phyloP scores from a whole-genome alignment of 2,113 vertebrate genomes.

The Ctenodactylus gundi region DNA sequence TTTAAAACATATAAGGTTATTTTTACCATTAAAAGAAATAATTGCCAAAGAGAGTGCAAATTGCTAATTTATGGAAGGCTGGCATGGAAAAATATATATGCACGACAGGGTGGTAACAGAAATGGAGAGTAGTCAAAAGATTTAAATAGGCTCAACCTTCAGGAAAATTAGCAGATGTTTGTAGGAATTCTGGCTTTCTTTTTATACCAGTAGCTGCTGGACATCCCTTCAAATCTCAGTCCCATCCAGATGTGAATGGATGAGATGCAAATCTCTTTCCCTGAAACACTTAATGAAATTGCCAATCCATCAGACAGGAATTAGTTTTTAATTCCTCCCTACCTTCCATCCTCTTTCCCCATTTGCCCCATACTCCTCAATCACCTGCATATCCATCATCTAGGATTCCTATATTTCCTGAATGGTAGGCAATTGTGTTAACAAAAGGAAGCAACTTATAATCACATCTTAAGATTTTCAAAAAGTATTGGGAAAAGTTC shows the following conservation, averaged over 20 bases:
- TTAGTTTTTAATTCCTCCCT: neutral
- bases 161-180: neutral
- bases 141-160: neutral
- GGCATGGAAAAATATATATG: neutral
- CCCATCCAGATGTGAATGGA: slow-evolving; percentile 15
- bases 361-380: neutral
- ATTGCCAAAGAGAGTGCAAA: neutral
- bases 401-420: slow-evolving; percentile 36
- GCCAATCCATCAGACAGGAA: neutral
- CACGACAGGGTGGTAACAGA: slow-evolving; percentile 16
- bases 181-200: neutral
- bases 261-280: slow-evolving; percentile 20
- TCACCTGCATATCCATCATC: slow-evolving; percentile 2
- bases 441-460: slow-evolving; percentile 53
- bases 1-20: neutral
- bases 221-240: slow-evolving; percentile 27
- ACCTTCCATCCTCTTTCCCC: neutral
- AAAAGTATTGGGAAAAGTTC: slow-evolving; percentile 45
- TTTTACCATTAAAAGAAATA: slow-evolving; percentile 27
- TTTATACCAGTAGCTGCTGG: slow-evolving; percentile 15
- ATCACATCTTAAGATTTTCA: slow-evolving; percentile 51
- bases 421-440: slow-evolving; percentile 20
- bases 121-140: slow-evolving; percentile 30
- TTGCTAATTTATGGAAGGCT: neutral
- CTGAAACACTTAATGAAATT: slow-evolving; percentile 5